Evolutionary conservation across 2,888 invertebrate genomes (phyloP).

Genomic region (Rutpela maculata): DNA sequence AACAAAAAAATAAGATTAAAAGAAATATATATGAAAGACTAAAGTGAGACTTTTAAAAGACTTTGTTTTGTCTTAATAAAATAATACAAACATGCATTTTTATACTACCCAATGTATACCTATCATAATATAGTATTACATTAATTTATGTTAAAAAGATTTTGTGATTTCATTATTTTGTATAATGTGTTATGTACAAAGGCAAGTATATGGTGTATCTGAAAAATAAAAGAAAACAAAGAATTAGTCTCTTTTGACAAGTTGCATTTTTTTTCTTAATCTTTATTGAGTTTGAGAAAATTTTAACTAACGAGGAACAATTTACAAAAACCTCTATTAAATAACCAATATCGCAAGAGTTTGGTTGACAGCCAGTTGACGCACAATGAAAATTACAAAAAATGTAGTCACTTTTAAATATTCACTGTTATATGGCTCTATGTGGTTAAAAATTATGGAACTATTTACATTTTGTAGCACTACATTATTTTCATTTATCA

Average conservation of each 20-base stretch:
- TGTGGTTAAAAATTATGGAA: no score
- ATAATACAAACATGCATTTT: slow-evolving; percentile 42
- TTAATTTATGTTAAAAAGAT: slow-evolving; percentile 23
- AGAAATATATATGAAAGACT: slow-evolving; percentile 49
- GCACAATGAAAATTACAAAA: no score
- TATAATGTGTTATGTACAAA: slow-evolving; percentile 53
- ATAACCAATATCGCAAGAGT: no score
- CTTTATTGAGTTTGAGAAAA: no score
- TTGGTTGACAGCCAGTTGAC: no score
- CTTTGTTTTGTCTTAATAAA: slow-evolving; percentile 32
- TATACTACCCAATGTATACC: slow-evolving; percentile 45
- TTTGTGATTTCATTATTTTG: slow-evolving; percentile 26
- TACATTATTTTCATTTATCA: no score
- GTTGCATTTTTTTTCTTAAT: no score
- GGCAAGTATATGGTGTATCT: slow-evolving; percentile 54
- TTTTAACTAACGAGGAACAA: no score
- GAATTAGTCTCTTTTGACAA: not conserved
- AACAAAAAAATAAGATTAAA: not conserved
- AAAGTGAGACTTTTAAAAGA: slow-evolving; percentile 49
- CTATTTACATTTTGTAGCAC: no score
- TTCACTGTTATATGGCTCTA: no score
- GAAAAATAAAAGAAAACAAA: slow-evolving; percentile 41
- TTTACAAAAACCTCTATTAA: no score
- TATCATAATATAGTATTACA: slow-evolving; percentile 26
- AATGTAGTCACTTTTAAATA: no score